Percentiles rank a stretch among this genome's conserved stretches.
Conservation (phyloP, 1,140 invertebrate species). For the Eueides isabella region DNA sequence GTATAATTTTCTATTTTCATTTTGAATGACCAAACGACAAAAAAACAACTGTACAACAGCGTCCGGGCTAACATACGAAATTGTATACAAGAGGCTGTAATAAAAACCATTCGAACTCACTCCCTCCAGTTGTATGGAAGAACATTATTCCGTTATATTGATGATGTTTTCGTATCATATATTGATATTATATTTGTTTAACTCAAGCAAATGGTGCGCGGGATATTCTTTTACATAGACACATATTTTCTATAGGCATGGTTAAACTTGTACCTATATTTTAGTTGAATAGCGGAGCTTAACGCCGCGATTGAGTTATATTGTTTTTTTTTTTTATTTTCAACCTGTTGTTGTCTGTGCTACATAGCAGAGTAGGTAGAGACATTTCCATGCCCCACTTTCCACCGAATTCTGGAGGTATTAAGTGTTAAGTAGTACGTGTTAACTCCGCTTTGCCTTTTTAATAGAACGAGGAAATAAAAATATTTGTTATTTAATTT, state of each 20-base stretch:
- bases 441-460: too few relatives aligned
- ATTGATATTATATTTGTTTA: slow-evolving; percentile 19
- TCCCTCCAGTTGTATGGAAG: slow-evolving; percentile 20
- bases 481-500: too few relatives aligned
- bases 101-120: slow-evolving; percentile 32
- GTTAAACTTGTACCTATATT: neutral
- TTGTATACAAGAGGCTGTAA: slow-evolving; percentile 24
- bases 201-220: neutral
- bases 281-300: too few relatives aligned
- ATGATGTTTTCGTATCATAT: slow-evolving; percentile 38
- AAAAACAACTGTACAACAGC: slow-evolving; percentile 24
- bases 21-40: slow-evolving; percentile 26
- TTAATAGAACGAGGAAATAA: too few relatives aligned
- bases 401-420: too few relatives aligned
- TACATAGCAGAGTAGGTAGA: too few relatives aligned
- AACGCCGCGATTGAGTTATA: too few relatives aligned
- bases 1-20: slow-evolving; percentile 28
- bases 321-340: too few relatives aligned
- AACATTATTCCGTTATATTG: slow-evolving; percentile 32
- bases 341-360: too few relatives aligned
- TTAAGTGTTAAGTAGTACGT: too few relatives aligned
- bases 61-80: slow-evolving; percentile 16
- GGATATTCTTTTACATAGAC: neutral
- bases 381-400: too few relatives aligned
- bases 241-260: neutral